A percentile compares a stretch with the other conserved stretches of the same genome.
Evolutionary conservation across 2,888 invertebrate genomes (phyloP).

Genomic region (Idaea aversata): DNA sequence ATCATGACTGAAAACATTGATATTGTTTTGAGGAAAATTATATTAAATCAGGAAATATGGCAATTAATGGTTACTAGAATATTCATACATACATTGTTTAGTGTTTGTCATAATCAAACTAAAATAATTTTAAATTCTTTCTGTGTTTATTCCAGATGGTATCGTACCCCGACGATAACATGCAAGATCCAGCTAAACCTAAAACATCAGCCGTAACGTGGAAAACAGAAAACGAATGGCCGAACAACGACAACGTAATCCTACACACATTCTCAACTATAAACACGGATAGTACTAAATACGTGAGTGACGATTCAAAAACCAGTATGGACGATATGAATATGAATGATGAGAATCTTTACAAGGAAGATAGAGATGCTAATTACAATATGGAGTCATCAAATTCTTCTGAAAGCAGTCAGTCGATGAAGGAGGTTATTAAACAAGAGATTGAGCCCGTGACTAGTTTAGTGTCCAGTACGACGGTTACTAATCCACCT

Average conservation of each 20-base stretch:
- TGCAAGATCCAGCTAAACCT: conserved; percentile 72
- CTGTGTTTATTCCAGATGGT: conserved; percentile 48
- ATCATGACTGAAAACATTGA: too few species aligned
- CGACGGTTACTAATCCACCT: conserved; percentile 47
- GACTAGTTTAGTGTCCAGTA: conserved; percentile 56
- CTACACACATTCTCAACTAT: conserved; percentile 62
- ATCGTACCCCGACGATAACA: conserved; percentile 69
- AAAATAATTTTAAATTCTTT: conserved; percentile 8
- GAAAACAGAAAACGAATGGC: conserved; percentile 69
- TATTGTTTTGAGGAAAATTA: too few species aligned
- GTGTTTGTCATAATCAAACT: too few species aligned
- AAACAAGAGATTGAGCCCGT: conserved; percentile 61
- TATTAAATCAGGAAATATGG: not conserved
- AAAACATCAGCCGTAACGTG: conserved; percentile 71
- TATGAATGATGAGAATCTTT: conserved; percentile 72
- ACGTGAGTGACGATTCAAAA: conserved; percentile 72
- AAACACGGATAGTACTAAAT: conserved; percentile 62
- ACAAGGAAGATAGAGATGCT: conserved; percentile 71
- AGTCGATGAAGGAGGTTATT: conserved; percentile 67
- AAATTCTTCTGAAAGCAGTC: conserved; percentile 74
- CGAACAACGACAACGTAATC: conserved; percentile 62
- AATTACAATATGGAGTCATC: conserved; percentile 76
- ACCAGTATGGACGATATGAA: conserved; percentile 72
- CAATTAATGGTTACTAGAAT: not conserved
- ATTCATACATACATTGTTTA: too few species aligned